phyloP scores from a whole-genome alignment of 37 sponge, comb jelly and placozoan genomes.

The Oopsacas minuta region DNA sequence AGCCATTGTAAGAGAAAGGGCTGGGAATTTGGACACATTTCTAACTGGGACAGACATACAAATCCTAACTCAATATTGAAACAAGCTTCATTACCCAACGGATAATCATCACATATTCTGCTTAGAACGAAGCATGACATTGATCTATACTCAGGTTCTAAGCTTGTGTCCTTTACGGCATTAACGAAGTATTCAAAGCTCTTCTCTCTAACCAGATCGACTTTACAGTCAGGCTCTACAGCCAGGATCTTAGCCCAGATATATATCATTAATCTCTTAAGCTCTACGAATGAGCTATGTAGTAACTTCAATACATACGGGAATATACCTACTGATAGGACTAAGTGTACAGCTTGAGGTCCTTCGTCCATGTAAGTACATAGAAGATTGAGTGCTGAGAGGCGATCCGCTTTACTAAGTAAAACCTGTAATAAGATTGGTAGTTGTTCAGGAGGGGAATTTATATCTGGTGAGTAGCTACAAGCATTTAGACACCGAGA shows the following conservation, averaged over 20 bases:
- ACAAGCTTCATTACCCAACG: conserved; percentile 50
- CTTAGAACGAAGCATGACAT: conserved; percentile 82
- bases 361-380: conserved; percentile 88
- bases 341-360: conserved; percentile 72
- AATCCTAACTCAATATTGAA: background rate
- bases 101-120: conserved; percentile 41
- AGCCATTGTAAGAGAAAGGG: conserved; percentile 31
- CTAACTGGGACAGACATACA: background rate
- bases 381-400: conserved; percentile 81
- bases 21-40: background rate
- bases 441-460: conserved; percentile 65
- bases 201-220: conserved; percentile 66
- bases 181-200: conserved; percentile 64
- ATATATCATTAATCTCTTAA: conserved; percentile 78
- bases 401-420: conserved; percentile 76
- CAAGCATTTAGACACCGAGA: conserved; percentile 76
- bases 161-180: background rate
- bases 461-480: conserved; percentile 12
- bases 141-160: conserved; percentile 62
- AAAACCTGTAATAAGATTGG: conserved; percentile 93
- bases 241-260: conserved; percentile 96
- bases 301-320: conserved; percentile 92
- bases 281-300: conserved; percentile 75
- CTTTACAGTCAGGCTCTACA: conserved; percentile 71
- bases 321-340: conserved; percentile 88